Conservation (phyloP, 1,140 invertebrate species). For the Monochamus saltuarius region DNA sequence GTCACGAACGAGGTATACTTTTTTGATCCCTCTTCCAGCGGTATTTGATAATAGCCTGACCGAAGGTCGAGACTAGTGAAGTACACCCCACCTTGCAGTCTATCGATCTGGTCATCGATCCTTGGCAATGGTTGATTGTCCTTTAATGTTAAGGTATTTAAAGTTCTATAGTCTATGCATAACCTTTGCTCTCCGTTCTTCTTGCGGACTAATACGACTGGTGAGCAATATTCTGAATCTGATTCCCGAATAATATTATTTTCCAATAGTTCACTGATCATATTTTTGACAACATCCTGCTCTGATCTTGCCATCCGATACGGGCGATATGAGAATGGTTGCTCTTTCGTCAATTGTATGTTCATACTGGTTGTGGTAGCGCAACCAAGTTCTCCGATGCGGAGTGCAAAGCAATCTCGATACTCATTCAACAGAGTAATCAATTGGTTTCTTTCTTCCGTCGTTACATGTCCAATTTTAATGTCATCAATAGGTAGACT, state of each 20-base stretch:
- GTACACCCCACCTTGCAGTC: slow-evolving; percentile 27
- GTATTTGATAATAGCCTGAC: slow-evolving; percentile 36
- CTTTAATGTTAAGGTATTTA: slow-evolving; percentile 37
- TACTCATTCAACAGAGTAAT: slow-evolving; percentile 23
- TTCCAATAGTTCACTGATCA: slow-evolving; percentile 39
- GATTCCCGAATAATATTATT: slow-evolving; percentile 40
- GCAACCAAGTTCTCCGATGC: slow-evolving; percentile 26
- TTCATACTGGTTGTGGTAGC: slow-evolving; percentile 30
- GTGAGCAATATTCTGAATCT: slow-evolving; percentile 44
- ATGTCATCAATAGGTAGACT: slow-evolving; percentile 14
- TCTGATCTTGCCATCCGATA: slow-evolving; percentile 40
- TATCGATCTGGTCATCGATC: slow-evolving; percentile 48
- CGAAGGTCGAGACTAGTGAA: slow-evolving; percentile 42
- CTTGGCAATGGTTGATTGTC: slow-evolving; percentile 38
- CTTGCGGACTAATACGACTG: slow-evolving; percentile 39
- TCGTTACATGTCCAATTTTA: slow-evolving; percentile 7
- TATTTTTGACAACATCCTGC: slow-evolving; percentile 34
- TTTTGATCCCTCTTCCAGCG: slow-evolving; percentile 42
- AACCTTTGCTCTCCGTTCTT: slow-evolving; percentile 41
- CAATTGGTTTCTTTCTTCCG: slow-evolving; percentile 19
- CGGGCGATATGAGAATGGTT: slow-evolving; percentile 37
- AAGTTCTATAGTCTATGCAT: slow-evolving; percentile 40
- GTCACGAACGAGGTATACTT: slow-evolving; percentile 39
- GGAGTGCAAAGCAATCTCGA: slow-evolving; percentile 26
- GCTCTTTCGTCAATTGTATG: slow-evolving; percentile 37